Evolutionary conservation across 2,797 vertebrate genomes (phyloP).

Genomic region (Sebastiscus albofasciatus): DNA sequence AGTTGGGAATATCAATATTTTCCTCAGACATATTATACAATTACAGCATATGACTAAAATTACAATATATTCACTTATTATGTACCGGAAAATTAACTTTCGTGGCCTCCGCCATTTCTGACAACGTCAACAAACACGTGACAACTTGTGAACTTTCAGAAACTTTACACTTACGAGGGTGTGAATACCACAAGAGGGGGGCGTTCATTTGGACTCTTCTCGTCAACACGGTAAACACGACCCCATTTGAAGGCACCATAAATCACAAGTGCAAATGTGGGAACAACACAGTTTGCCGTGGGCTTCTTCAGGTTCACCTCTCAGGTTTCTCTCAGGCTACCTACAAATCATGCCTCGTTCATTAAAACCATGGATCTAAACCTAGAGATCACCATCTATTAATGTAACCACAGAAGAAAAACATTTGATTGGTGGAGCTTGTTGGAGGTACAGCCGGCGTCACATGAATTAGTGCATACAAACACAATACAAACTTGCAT

Average conservation of each 20-base stretch:
- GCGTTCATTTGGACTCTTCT: no score
- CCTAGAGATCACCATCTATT: background rate
- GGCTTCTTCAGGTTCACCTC: background rate
- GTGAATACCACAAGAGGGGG: no score
- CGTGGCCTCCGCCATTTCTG: no score
- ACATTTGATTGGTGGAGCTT: background rate
- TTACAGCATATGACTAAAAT: no score
- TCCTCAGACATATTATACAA: no score
- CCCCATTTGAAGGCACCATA: no score
- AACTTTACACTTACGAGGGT: no score
- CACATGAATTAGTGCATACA: background rate
- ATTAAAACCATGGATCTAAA: background rate
- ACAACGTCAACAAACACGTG: no score
- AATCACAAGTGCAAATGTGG: background rate
- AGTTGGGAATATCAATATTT: no score
- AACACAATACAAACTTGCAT: background rate
- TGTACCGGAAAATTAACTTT: accelerated
- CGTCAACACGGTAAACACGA: no score
- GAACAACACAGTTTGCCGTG: background rate
- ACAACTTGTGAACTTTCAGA: no score
- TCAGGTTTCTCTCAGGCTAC: background rate
- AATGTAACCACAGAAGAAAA: background rate
- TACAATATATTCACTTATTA: no score
- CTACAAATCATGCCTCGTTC: background rate
- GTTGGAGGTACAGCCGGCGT: background rate